A percentile compares a stretch with the other conserved stretches of the same genome.
Conservation (phyloP, 92 coral and sea anemone species). For the Parazoanthus atlanticus region DNA sequence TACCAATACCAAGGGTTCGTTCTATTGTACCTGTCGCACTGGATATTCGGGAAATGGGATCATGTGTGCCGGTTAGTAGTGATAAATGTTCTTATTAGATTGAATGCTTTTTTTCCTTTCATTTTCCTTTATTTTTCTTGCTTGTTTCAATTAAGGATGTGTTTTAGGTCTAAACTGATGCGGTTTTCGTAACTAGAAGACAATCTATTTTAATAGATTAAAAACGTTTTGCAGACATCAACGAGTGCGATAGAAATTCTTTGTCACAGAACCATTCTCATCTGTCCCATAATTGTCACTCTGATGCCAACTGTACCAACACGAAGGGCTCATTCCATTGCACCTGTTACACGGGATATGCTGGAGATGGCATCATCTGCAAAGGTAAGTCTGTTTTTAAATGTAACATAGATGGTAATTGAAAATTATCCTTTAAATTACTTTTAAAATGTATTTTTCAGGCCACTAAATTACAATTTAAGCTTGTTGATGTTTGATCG, state of each 20-base stretch:
- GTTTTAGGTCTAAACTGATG: neutral
- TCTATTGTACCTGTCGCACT: slow-evolving; percentile 12
- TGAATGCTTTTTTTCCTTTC: neutral
- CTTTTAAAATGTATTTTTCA: too few relatives aligned
- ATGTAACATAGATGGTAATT: neutral
- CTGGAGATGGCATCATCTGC: slow-evolving; percentile 11
- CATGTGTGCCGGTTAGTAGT: slow-evolving; percentile 1
- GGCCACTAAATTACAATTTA: neutral
- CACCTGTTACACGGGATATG: slow-evolving; percentile 12
- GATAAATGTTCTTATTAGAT: neutral
- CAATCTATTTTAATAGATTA: neutral
- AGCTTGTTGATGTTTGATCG: neutral
- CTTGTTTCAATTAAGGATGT: neutral
- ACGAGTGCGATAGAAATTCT: neutral
- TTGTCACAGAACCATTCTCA: neutral
- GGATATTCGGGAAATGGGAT: slow-evolving; percentile 21
- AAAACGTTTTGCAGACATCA: neutral
- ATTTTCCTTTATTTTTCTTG: neutral
- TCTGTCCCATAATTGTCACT: neutral
- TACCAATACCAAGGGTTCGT: slow-evolving; percentile 1
- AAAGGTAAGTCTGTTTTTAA: neutral
- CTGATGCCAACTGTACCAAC: slow-evolving; percentile 7
- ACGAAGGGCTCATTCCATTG: neutral
- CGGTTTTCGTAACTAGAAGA: neutral
- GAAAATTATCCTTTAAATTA: neutral